phyloP scores from a whole-genome alignment of 2,888 invertebrate species.

The Machimus atricapillus region DNA sequence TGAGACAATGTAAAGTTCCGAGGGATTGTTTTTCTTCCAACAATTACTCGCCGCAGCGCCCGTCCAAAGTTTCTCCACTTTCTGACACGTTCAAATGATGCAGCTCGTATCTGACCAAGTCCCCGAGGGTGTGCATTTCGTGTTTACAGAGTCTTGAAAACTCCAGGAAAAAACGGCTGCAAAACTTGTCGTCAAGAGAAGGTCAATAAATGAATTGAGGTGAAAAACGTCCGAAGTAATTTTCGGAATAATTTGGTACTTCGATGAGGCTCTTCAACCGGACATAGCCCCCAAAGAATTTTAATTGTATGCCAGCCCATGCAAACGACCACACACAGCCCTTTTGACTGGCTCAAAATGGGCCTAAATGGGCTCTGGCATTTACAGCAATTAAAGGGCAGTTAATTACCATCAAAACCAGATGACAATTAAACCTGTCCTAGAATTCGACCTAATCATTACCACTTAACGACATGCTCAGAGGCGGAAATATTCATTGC shows the following conservation, averaged over 20 bases:
- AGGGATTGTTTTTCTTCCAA: constrained; percentile 20
- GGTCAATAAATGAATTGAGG: neutral
- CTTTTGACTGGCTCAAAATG: neutral
- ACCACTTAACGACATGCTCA: constrained; percentile 15
- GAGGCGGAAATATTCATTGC: constrained; percentile 12
- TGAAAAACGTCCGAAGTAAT: neutral
- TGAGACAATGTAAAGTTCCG: constrained; percentile 14
- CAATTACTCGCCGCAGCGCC: constrained; percentile 19
- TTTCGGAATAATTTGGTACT: neutral
- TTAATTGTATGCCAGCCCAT: neutral
- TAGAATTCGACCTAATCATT: constrained; percentile 13
- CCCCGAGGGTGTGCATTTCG: neutral
- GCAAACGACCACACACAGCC: neutral
- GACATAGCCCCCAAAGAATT: neutral
- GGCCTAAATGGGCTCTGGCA: neutral
- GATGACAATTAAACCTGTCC: constrained; percentile 8
- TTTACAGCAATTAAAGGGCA: neutral
- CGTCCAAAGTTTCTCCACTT: neutral
- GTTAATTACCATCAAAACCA: constrained; percentile 7
- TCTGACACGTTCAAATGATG: constrained; percentile 2
- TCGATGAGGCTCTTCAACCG: neutral
- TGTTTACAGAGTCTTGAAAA: neutral
- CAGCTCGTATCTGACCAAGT: neutral
- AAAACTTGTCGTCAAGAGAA: neutral
- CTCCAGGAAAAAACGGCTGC: neutral